These are phyloP conservation scores for Cherax quadricarinatus DNA, from an alignment of 1,140 invertebrate genomes.

Conservation along the genomic window DNA sequence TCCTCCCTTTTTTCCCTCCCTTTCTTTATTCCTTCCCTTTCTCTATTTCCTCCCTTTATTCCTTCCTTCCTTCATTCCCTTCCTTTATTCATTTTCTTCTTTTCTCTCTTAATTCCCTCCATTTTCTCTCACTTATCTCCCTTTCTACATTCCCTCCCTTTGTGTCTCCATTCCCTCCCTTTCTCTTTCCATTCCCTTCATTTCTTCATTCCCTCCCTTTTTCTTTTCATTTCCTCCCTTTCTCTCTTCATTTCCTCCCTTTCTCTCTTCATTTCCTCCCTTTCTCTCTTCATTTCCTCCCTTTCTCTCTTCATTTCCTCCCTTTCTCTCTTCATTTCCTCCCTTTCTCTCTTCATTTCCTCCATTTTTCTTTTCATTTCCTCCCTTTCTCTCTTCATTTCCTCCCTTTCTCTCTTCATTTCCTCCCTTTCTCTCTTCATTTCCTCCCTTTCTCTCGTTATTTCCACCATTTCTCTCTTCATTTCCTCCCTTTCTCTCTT, in stretches of 20 bases:
- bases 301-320: not conserved
- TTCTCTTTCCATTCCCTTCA: not conserved
- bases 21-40: no score
- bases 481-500: not conserved
- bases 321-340: not conserved
- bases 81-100: not conserved
- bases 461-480: no score
- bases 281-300: no score
- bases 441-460: not conserved
- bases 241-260: not conserved
- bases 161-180: not conserved
- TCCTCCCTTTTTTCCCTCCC: no score
- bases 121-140: not conserved
- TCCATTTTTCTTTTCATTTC: not conserved
- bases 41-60: no score
- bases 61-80: not conserved
- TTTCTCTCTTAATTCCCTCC: not conserved
- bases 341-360: not conserved
- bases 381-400: not conserved
- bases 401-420: not conserved
- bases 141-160: not conserved
- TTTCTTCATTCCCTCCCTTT: not conserved
- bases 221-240: not conserved
- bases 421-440: not conserved
- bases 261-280: not conserved